These are phyloP conservation scores for Dugesia japonica DNA, from an alignment of 2,888 invertebrate species.

Conservation along the genomic window DNA sequence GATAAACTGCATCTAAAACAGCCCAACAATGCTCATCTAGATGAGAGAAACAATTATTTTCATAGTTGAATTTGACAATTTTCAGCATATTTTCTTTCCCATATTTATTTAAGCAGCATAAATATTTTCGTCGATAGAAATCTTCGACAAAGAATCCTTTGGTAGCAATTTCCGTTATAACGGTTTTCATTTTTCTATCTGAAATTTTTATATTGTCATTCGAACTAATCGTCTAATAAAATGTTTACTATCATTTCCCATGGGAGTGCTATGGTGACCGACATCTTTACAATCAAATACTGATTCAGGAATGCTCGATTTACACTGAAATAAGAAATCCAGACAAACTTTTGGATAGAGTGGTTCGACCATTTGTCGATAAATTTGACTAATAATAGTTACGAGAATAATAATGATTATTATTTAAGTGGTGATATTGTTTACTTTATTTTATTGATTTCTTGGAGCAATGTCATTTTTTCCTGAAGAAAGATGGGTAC, in stretches of 20 bases:
- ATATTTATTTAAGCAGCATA: background rate
- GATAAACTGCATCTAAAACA: background rate
- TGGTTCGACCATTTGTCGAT: background rate
- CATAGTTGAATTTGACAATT: conserved; percentile 8
- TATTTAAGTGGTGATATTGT: background rate
- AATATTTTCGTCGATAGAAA: background rate
- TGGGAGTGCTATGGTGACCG: background rate
- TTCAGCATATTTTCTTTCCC: background rate
- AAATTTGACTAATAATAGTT: too few species aligned
- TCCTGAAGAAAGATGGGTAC: background rate
- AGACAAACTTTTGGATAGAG: conserved; percentile 4
- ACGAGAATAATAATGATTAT: too few species aligned
- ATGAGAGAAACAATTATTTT: background rate
- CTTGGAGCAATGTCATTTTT: background rate
- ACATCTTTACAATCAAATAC: background rate
- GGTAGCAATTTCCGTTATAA: too few species aligned
- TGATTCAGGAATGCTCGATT: background rate
- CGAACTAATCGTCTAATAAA: too few species aligned
- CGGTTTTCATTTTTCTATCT: too few species aligned
- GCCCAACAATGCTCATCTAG: background rate
- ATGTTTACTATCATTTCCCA: background rate
- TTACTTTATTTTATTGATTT: background rate
- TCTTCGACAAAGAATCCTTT: background rate
- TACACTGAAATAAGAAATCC: background rate
- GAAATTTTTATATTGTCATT: too few species aligned